Evolutionary conservation across 2,113 vertebrate genomes (phyloP).

Genomic region (Vicugna pacos): DNA sequence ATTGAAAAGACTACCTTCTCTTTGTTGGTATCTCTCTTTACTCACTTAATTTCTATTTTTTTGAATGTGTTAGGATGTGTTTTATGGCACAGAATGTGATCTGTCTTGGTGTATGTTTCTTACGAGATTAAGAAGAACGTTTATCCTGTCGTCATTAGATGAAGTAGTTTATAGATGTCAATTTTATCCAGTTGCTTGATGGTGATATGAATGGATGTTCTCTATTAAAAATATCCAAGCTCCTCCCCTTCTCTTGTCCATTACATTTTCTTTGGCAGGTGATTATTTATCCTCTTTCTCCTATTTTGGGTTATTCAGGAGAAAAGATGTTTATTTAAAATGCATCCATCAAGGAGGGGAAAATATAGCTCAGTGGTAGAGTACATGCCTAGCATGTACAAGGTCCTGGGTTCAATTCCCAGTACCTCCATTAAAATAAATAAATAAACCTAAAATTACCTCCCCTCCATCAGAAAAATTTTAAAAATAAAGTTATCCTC

Average conservation of each 20-base stretch:
- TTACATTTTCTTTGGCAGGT: neutral
- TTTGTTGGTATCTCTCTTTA: neutral
- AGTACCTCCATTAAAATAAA: no score
- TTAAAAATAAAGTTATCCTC: neutral
- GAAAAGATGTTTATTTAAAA: neutral
- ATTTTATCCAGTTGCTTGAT: neutral
- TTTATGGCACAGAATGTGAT: neutral
- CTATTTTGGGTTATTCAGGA: neutral
- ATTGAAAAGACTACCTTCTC: neutral
- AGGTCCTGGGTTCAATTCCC: no score
- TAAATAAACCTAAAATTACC: no score
- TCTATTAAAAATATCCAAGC: neutral
- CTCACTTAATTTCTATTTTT: neutral
- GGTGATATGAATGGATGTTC: neutral
- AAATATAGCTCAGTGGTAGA: no score
- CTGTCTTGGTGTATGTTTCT: neutral
- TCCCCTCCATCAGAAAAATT: no score
- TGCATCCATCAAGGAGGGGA: neutral
- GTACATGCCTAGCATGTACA: no score
- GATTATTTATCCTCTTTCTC: neutral
- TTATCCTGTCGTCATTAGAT: neutral
- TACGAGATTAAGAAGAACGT: neutral
- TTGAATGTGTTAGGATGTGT: neutral
- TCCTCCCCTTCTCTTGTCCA: accelerated
- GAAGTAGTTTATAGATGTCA: neutral